Conservation (phyloP, 35 echinoderm and acorn worm species). For the Heliocidaris tuberculata region DNA sequence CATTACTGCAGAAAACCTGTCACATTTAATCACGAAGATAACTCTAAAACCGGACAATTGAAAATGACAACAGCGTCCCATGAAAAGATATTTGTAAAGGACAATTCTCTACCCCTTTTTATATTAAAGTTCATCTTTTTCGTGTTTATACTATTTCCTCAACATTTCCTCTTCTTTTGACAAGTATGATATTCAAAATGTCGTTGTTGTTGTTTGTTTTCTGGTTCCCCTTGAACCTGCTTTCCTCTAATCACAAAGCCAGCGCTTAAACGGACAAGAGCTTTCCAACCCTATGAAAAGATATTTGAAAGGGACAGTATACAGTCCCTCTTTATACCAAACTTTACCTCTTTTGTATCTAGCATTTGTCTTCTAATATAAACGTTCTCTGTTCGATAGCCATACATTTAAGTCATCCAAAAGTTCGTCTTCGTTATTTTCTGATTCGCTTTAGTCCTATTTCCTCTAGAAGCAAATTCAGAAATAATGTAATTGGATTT, state of each 20-base stretch:
- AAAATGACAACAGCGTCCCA: conserved; percentile 16
- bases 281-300: neutral
- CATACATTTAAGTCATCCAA: neutral
- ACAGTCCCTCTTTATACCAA: neutral
- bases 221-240: too few relatives aligned
- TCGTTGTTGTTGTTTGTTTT: too few relatives aligned
- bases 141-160: neutral
- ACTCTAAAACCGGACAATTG: conserved; percentile 11
- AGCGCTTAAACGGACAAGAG: conserved; percentile 11
- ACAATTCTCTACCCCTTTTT: neutral
- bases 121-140: neutral
- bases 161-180: too few relatives aligned
- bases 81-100: neutral
- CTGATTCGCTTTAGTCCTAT: neutral
- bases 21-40: neutral
- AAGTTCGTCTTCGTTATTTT: neutral
- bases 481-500: too few relatives aligned
- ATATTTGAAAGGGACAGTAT: neutral
- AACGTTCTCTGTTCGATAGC: neutral
- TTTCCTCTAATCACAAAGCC: neutral
- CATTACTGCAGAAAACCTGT: conserved; percentile 28
- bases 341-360: neutral
- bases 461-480: too few relatives aligned
- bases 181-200: too few relatives aligned
- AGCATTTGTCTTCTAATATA: neutral